Evolutionary conservation across 2,797 vertebrate species (phyloP).

Genomic region (Betta splendens): DNA sequence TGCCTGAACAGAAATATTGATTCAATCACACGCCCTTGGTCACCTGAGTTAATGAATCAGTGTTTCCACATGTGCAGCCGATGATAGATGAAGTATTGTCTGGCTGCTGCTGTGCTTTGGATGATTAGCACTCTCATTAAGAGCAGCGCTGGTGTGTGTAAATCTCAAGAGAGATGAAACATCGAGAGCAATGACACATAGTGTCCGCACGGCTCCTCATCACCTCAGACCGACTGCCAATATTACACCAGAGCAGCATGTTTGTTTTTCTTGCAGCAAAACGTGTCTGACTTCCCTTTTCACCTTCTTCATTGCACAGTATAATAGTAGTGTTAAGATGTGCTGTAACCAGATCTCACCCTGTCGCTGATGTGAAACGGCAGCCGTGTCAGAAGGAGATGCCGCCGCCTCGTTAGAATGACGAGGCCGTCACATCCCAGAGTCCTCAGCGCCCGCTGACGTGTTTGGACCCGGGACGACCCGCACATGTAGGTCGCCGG

Average conservation of each 20-base stretch:
- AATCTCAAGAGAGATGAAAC: constrained; percentile 57
- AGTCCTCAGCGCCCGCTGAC: constrained; percentile 37
- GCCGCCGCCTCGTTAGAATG: constrained; percentile 31
- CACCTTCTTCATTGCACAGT: constrained; percentile 3
- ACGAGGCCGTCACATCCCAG: constrained; percentile 48
- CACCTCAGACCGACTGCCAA: constrained; percentile 23
- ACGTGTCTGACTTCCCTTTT: no score
- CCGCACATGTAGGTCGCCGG: constrained; percentile 38
- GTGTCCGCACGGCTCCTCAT: constrained; percentile 26
- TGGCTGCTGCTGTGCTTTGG: constrained; percentile 61
- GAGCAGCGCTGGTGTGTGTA: constrained; percentile 59
- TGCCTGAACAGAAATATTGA: constrained; percentile 56
- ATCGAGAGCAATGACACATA: constrained; percentile 35
- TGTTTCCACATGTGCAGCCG: constrained; percentile 55
- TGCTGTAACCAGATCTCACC: constrained; percentile 25
- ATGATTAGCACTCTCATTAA: constrained; percentile 73
- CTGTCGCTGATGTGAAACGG: constrained; percentile 45
- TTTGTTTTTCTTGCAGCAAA: neutral
- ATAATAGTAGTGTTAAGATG: constrained; percentile 22
- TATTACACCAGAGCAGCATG: neutral
- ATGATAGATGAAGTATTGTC: constrained; percentile 65
- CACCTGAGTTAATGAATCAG: constrained; percentile 65
- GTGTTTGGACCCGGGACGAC: no score
- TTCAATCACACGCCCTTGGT: constrained; percentile 55
- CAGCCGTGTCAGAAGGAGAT: constrained; percentile 44